Conservation (phyloP, 2,888 invertebrate genomes). For the Drosophila leonis region DNA sequence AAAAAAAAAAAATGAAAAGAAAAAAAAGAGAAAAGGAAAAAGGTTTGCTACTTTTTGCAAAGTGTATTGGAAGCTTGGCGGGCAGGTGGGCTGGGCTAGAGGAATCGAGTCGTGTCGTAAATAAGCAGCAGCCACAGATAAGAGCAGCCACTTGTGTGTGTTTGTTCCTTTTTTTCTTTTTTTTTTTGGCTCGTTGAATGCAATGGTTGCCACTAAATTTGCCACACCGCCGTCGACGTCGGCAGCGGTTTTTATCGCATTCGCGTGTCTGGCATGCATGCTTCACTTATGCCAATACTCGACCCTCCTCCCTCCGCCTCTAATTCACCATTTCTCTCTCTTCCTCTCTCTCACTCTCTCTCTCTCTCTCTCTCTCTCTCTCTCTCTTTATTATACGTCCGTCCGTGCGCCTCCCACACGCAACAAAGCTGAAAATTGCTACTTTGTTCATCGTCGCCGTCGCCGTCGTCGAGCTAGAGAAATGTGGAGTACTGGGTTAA, state of each 20-base stretch:
- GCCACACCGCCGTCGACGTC: slow-evolving; percentile 15
- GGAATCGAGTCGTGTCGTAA: slow-evolving; percentile 58
- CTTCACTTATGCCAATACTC: slow-evolving; percentile 63
- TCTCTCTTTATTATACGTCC: no score
- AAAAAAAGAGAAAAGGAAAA: slow-evolving; percentile 14
- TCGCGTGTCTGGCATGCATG: slow-evolving; percentile 77
- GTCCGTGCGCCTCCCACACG: slow-evolving; percentile 51
- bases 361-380: background rate
- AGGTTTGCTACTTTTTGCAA: slow-evolving; percentile 43
- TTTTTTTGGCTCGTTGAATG: slow-evolving; percentile 38
- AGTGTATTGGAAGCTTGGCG: slow-evolving; percentile 54
- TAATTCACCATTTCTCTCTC: background rate
- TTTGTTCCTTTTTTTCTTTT: slow-evolving; percentile 15
- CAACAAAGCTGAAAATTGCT: slow-evolving; percentile 79
- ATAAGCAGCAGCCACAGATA: slow-evolving; percentile 57
- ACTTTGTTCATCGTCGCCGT: slow-evolving; percentile 62
- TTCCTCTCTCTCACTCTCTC: background rate
- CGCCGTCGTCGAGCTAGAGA: slow-evolving; percentile 26
- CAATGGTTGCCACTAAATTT: slow-evolving; percentile 64
- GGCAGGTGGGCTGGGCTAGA: slow-evolving; percentile 1
- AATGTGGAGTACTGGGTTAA: slow-evolving; percentile 79
- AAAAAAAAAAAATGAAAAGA: no score
- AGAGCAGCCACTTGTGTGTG: slow-evolving; percentile 26
- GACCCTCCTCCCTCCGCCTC: slow-evolving; percentile 1
- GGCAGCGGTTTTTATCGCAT: slow-evolving; percentile 64